Base-by-base conservation (phyloP, 2,797 vertebrate species). In the Poeciliopsis paucimaculata region DNA sequence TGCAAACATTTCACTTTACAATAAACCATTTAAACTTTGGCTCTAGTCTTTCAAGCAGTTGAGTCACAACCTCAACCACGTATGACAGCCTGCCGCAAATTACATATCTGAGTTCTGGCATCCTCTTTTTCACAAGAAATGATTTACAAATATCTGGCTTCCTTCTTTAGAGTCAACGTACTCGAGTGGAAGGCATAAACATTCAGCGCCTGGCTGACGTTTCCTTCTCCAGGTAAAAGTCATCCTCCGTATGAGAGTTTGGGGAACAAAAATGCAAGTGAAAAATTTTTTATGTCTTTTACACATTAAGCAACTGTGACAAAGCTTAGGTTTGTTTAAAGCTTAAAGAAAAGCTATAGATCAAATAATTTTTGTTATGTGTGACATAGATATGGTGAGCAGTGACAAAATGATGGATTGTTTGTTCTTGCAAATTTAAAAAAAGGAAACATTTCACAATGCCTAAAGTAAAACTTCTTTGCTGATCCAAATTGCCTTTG, bases 401-500 rank as follows among this genome's bases (percentile, higher is more conserved):
- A 57, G 55, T 57, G 55, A 57, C 55, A 57, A 57, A 57, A 28
- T 57, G 55, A 57, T 57, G 55, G 55, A 57, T 57, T 57, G 55
- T 57, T 57, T 57, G 55, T 28, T 57, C 57, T 31, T 31, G 28
- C 31, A 60, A 28, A 62, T 62, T 7, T 34, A 31, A 16, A 62
- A 60, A 60, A 60, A 28, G 2, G 6, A 62, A 62, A 62, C 57
- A 62, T 62, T 62, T 62, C 28, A 34, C 15, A 1, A 62, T 62
- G 57, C 15, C 28, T 31, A 62, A 66, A 66, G 62, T 39, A 36
- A 39, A 66, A 39, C 8, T 20, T 66, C 36, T 66, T 66, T 39
- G 62, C 16, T 66, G 16, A 66, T 39, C 62, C 16, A 66, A 36
- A 66, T 66, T 66, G 62, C 13, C 57, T 62, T 31, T 62, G 13